Evolutionary conservation across 2,888 invertebrate genomes (phyloP).

Genomic region (Meta bourneti): DNA sequence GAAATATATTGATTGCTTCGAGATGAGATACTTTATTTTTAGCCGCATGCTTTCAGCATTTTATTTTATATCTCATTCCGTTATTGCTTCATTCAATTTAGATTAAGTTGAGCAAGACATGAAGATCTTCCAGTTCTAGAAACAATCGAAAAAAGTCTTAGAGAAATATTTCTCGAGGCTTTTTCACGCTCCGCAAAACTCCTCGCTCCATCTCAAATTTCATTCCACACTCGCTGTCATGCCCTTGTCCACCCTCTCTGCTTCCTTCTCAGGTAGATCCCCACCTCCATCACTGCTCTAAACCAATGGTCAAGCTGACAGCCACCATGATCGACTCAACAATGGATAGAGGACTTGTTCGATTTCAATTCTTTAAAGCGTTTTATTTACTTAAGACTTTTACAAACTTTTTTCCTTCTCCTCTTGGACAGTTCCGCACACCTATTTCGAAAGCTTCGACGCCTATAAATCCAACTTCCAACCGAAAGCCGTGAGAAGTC

Average conservation of each 20-base stretch:
- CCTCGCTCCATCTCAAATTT: not conserved
- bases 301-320: constrained; percentile 60
- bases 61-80: too few species aligned
- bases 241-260: not conserved
- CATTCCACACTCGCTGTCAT: not conserved
- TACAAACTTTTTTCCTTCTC: constrained; percentile 1
- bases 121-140: too few species aligned
- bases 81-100: too few species aligned
- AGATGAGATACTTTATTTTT: too few species aligned
- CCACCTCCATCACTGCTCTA: constrained; percentile 10
- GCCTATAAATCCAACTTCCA: not conserved
- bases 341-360: constrained; percentile 41
- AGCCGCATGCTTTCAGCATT: too few species aligned
- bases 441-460: not conserved
- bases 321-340: constrained; percentile 46
- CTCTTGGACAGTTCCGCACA: not conserved
- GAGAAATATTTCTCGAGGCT: not conserved
- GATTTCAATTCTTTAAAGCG: constrained; percentile 38
- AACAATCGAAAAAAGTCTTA: too few species aligned
- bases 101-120: too few species aligned
- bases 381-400: constrained; percentile 46
- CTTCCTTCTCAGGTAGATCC: too few species aligned
- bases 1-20: too few species aligned
- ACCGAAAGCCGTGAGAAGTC: not conserved
- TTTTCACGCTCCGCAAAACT: not conserved